phyloP scores from a whole-genome alignment of 2,797 vertebrate genomes.

The Gobio occitaniae region DNA sequence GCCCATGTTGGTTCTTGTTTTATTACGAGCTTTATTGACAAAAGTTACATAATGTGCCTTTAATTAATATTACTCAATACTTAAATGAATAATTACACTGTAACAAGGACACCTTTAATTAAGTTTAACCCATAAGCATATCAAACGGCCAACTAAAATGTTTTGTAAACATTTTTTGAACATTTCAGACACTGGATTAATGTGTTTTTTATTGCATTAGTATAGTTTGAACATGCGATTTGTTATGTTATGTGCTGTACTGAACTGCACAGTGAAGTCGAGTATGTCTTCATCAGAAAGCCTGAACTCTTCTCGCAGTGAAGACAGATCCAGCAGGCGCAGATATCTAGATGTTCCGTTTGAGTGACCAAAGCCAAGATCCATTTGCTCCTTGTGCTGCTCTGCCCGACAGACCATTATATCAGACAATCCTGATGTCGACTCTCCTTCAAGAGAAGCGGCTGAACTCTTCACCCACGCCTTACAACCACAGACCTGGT shows the following conservation, averaged over 20 bases:
- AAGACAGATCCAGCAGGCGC: constrained; percentile 57
- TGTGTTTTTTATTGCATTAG: neutral
- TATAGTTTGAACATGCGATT: neutral
- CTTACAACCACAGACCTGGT: neutral
- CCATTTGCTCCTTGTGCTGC: constrained; percentile 11
- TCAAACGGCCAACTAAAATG: too few relatives aligned
- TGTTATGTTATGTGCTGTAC: neutral
- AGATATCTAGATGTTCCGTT: constrained; percentile 8
- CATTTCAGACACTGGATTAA: neutral
- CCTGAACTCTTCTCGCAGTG: neutral
- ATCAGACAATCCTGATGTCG: neutral
- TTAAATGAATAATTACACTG: neutral
- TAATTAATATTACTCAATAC: neutral
- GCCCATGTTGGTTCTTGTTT: too few relatives aligned
- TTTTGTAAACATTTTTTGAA: neutral
- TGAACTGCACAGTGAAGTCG: neutral
- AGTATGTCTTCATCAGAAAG: neutral
- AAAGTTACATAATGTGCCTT: neutral
- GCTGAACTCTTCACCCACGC: constrained; percentile 5
- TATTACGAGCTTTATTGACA: neutral
- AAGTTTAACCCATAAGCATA: neutral
- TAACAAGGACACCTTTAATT: neutral
- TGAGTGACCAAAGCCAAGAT: constrained; percentile 19
- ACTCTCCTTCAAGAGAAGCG: neutral
- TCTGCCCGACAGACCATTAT: neutral